These are phyloP conservation scores for Electrophaes corylata DNA, from an alignment of 2,888 invertebrate species.

Conservation along the genomic window DNA sequence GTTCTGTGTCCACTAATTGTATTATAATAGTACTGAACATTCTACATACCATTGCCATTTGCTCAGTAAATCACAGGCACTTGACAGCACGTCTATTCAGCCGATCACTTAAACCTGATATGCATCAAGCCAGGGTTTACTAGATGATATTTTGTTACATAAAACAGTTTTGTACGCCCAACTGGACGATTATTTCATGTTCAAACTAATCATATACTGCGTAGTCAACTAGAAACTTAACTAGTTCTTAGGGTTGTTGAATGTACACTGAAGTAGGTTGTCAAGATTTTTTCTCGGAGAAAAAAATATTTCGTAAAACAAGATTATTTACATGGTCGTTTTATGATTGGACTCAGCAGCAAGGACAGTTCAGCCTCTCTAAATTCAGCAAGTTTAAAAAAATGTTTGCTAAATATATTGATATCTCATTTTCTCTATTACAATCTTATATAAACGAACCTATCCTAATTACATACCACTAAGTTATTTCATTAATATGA, in stretches of 20 bases:
- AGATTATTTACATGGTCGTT: constrained; percentile 22
- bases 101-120: constrained; percentile 40
- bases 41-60: constrained; percentile 44
- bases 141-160: constrained; percentile 42
- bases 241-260: constrained; percentile 14
- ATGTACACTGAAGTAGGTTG: background rate
- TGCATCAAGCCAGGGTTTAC: constrained; percentile 41
- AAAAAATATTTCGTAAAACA: constrained; percentile 10
- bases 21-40: too few relatives aligned
- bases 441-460: too few relatives aligned
- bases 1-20: too few relatives aligned
- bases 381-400: too few relatives aligned
- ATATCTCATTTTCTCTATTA: too few relatives aligned
- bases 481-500: too few relatives aligned
- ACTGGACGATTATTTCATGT: constrained; percentile 37
- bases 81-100: constrained; percentile 48
- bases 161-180: constrained; percentile 35
- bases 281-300: background rate
- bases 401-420: too few relatives aligned
- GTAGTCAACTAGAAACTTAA: constrained; percentile 9
- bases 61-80: constrained; percentile 31
- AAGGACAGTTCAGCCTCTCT: too few relatives aligned
- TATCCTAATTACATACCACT: too few relatives aligned
- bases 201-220: constrained; percentile 23
- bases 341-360: background rate